These are phyloP conservation scores for Aix galericulata DNA, from an alignment of 2,113 vertebrate species.

Conservation along the genomic window DNA sequence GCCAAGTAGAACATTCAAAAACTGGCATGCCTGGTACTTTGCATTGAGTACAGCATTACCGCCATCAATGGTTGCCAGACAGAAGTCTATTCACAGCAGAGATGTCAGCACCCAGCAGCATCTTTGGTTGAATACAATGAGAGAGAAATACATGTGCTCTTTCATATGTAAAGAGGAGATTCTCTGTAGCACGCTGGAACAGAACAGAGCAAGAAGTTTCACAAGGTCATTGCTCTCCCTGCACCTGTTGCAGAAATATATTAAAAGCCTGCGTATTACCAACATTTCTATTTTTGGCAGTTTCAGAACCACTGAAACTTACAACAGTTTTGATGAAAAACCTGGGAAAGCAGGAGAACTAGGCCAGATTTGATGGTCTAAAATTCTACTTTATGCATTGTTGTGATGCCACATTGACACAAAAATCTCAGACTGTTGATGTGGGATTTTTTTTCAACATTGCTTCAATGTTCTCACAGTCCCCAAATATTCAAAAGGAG, in stretches of 20 bases:
- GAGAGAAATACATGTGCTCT: neutral
- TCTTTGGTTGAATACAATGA: neutral
- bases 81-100: conserved; percentile 12
- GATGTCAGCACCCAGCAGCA: conserved; percentile 12
- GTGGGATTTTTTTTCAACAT: neutral
- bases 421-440: neutral
- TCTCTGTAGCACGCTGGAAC: neutral
- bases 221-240: neutral
- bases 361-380: neutral
- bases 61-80: conserved; percentile 4
- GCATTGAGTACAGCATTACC: neutral
- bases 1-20: neutral
- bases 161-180: conserved; percentile 23
- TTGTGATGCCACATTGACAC: neutral
- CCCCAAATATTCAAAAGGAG: neutral
- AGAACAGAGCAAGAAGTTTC: neutral
- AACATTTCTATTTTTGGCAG: neutral
- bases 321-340: neutral
- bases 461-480: neutral
- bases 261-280: neutral
- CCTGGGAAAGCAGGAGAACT: neutral
- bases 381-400: neutral
- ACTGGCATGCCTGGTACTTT: neutral
- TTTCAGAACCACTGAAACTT: neutral
- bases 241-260: neutral